Evolutionary conservation across 37 sponge, comb jelly and placozoan species (phyloP).

Genomic region (Aphrocallistes beatrix): DNA sequence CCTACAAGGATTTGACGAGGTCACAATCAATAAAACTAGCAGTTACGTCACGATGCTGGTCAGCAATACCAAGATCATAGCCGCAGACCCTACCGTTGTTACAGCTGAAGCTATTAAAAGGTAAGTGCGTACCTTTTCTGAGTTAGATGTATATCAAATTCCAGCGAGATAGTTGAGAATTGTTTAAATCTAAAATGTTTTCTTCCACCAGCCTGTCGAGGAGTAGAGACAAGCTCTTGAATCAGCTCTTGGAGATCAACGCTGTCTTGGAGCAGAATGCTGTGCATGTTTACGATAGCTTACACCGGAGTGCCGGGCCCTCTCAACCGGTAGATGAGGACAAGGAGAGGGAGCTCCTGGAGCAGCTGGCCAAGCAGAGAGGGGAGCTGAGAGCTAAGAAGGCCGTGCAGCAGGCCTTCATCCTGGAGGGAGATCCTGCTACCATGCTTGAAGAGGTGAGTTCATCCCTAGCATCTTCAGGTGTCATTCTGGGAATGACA

Average conservation of each 20-base stretch:
- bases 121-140: background rate
- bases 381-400: constrained; percentile 8
- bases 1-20: background rate
- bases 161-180: background rate
- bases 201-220: background rate
- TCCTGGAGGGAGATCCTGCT: constrained; percentile 13
- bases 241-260: background rate
- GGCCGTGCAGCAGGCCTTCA: background rate
- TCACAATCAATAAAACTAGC: background rate
- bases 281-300: background rate
- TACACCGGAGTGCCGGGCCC: background rate
- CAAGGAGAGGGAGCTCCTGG: background rate
- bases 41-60: background rate
- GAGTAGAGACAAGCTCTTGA: background rate
- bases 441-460: constrained; percentile 8
- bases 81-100: background rate
- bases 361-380: background rate
- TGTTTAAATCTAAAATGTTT: background rate
- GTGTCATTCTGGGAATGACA: no score
- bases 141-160: background rate
- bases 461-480: no score
- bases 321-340: background rate
- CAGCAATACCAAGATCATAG: constrained; percentile 5
- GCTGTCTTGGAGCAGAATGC: background rate
- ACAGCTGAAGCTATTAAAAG: background rate